These are phyloP conservation scores for Triplophysa siluroides DNA, from an alignment of 2,113 vertebrate species.

Conservation along the genomic window DNA sequence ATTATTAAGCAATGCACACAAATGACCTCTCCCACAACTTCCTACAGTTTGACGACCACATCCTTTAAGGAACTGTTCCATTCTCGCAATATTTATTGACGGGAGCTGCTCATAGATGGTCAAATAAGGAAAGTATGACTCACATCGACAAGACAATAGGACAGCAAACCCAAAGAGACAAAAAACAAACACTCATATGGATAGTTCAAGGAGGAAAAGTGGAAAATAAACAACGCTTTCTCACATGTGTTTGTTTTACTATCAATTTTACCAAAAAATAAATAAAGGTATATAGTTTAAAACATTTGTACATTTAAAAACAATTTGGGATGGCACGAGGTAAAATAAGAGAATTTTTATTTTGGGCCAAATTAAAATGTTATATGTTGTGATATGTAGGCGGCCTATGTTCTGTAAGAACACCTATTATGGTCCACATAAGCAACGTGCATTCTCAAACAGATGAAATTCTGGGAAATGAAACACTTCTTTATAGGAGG, in stretches of 20 bases:
- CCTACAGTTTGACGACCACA: not conserved
- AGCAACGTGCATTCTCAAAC: not conserved
- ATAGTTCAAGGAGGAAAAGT: not conserved
- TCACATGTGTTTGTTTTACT: no score
- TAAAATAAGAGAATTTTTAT: no score
- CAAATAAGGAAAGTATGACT: slow-evolving; percentile 18
- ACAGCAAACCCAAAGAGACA: not conserved
- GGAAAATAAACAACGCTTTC: not conserved
- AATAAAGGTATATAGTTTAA: no score
- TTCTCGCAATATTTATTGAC: slow-evolving; percentile 18
- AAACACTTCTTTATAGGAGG: not conserved
- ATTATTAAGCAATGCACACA: no score
- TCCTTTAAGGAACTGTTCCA: not conserved
- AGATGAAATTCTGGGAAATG: not conserved
- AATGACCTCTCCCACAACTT: not conserved
- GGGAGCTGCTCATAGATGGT: not conserved
- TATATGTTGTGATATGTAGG: no score
- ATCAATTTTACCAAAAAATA: no score
- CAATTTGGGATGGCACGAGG: no score
- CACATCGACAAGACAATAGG: not conserved
- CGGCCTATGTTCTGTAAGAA: not conserved
- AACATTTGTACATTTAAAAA: no score
- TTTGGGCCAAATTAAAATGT: no score
- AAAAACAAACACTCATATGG: not conserved
- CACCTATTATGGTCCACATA: not conserved